Percentiles rank a stretch among this genome's conserved stretches.
Evolutionary conservation across 92 coral and sea anemone genomes (phyloP).

Genomic region (Zoanthus sociatus): DNA sequence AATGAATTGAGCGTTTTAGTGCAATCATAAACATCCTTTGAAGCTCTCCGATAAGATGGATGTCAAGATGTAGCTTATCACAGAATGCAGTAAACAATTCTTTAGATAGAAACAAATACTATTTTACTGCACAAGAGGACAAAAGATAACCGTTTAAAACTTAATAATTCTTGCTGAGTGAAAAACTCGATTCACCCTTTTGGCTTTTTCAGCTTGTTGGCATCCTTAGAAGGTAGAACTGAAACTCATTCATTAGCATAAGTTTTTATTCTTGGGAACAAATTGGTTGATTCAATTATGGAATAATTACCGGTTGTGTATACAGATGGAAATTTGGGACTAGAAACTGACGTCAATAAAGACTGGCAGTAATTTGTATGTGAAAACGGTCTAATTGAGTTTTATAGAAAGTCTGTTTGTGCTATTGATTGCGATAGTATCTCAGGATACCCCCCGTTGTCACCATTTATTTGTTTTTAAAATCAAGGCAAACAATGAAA

Average conservation of each 20-base stretch:
- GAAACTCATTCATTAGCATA: constrained; percentile 67
- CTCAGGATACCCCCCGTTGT: constrained; percentile 93
- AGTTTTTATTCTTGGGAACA: constrained; percentile 72
- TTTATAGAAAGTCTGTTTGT: constrained; percentile 87
- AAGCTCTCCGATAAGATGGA: constrained; percentile 34
- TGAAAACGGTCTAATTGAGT: constrained; percentile 92
- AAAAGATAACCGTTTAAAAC: constrained; percentile 33
- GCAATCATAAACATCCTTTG: constrained; percentile 64
- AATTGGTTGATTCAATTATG: constrained; percentile 92
- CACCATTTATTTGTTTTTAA: constrained; percentile 94
- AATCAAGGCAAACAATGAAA: constrained; percentile 89
- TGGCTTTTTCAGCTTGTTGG: constrained; percentile 41
- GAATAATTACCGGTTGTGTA: constrained; percentile 91
- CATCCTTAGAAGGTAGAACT: neutral
- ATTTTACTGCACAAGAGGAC: constrained; percentile 15
- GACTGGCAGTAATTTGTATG: constrained; percentile 85
- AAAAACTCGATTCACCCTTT: constrained; percentile 14
- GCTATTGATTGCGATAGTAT: constrained; percentile 88
- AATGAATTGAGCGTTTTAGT: constrained; percentile 51
- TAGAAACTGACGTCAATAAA: constrained; percentile 81
- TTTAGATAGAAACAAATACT: constrained; percentile 42
- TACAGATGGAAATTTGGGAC: constrained; percentile 90
- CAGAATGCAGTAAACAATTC: constrained; percentile 47
- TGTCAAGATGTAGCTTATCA: constrained; percentile 70
- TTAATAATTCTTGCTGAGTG: constrained; percentile 26